phyloP scores from a whole-genome alignment of 2,888 invertebrate species.

The Chrysolina americana region DNA sequence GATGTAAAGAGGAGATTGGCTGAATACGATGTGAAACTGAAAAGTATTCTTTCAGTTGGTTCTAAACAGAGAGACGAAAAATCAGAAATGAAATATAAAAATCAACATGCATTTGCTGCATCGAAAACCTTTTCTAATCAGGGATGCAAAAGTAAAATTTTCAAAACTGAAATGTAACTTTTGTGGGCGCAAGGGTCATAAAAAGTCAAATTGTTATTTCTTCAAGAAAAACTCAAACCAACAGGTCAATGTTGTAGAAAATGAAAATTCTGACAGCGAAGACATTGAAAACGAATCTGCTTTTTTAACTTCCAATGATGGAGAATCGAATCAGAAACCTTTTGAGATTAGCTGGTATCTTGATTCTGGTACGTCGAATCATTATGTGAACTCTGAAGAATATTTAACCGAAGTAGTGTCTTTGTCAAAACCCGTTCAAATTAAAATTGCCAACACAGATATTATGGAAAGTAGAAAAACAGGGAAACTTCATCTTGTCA shows the following conservation, averaged over 20 bases:
- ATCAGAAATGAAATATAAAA: neutral
- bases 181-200: neutral
- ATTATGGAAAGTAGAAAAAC: slow-evolving; percentile 2
- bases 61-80: neutral
- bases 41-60: neutral
- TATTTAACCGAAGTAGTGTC: neutral
- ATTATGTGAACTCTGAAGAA: slow-evolving; percentile 12
- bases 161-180: neutral
- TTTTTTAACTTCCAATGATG: neutral
- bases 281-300: neutral
- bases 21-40: neutral
- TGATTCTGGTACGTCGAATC: slow-evolving; percentile 2
- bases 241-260: neutral
- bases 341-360: neutral
- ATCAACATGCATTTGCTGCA: neutral
- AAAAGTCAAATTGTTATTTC: neutral
- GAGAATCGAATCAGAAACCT: neutral
- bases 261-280: neutral
- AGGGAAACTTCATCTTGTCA: slow-evolving; percentile 19
- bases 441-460: neutral
- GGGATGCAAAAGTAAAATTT: neutral
- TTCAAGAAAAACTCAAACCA: neutral
- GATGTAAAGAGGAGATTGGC: neutral
- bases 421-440: slow-evolving; percentile 12
- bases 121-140: neutral